These are phyloP conservation scores for Pocota personata DNA, from an alignment of 2,888 invertebrate genomes.

Conservation along the genomic window DNA sequence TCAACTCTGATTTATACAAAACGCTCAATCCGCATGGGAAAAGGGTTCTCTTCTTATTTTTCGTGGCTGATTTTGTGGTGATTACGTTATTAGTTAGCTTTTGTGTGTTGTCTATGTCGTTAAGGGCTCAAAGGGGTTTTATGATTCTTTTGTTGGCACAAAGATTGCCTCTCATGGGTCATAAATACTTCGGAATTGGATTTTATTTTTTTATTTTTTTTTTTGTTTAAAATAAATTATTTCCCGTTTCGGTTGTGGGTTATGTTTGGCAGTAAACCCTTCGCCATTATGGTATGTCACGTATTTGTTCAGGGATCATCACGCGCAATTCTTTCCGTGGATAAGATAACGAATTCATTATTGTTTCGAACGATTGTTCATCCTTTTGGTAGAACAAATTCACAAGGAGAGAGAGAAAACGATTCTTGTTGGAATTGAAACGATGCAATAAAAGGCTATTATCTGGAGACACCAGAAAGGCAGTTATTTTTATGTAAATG, in stretches of 20 bases:
- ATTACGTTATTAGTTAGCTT: slow-evolving; percentile 72
- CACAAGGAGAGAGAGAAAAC: background rate
- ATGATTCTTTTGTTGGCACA: slow-evolving; percentile 39
- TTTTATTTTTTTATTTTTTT: slow-evolving; percentile 11
- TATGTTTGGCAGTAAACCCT: slow-evolving; percentile 47
- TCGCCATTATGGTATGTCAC: slow-evolving; percentile 69
- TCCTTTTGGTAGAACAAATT: slow-evolving; percentile 24
- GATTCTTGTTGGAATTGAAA: slow-evolving; percentile 7
- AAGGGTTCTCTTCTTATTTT: slow-evolving; percentile 51
- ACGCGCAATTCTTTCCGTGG: slow-evolving; percentile 49
- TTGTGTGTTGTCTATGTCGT: slow-evolving; percentile 51
- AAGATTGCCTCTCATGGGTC: slow-evolving; percentile 33
- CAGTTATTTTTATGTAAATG: slow-evolving; percentile 23
- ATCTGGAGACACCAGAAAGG: slow-evolving; percentile 43
- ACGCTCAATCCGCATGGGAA: slow-evolving; percentile 69
- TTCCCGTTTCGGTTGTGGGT: slow-evolving; percentile 42
- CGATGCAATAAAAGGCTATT: slow-evolving; percentile 54
- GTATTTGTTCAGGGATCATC: slow-evolving; percentile 71
- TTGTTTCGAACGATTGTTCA: slow-evolving; percentile 21
- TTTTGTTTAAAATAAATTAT: slow-evolving; percentile 43
- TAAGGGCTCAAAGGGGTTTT: slow-evolving; percentile 46
- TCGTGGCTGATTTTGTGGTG: slow-evolving; percentile 57
- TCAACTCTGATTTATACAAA: slow-evolving; percentile 46
- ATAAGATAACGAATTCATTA: slow-evolving; percentile 72
- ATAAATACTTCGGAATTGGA: slow-evolving; percentile 55